phyloP scores from a whole-genome alignment of 2,888 invertebrate genomes.

The Reticulitermes lucifugus region DNA sequence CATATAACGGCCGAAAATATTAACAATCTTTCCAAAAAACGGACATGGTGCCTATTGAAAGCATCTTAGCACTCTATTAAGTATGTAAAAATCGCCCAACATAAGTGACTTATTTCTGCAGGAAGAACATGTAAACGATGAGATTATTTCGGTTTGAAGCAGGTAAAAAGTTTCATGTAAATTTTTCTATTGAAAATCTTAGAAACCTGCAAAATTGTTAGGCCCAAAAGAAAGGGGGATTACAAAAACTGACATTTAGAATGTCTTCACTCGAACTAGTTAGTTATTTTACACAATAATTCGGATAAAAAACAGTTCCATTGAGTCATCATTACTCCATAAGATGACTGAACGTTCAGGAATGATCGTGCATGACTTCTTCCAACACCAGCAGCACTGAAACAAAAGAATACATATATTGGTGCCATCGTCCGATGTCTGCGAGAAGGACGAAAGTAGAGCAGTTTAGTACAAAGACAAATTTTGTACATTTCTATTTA shows the following conservation, averaged over 20 bases:
- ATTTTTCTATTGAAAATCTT: neutral
- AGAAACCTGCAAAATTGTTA: neutral
- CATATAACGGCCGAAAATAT: too few species aligned
- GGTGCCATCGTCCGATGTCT: too few species aligned
- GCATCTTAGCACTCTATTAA: too few species aligned
- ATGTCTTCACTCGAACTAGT: neutral
- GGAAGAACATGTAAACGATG: neutral
- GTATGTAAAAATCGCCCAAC: neutral
- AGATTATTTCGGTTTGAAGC: neutral
- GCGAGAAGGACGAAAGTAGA: too few species aligned
- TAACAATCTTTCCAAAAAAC: too few species aligned
- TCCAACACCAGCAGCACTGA: neutral
- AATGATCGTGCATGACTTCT: neutral
- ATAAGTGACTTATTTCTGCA: neutral
- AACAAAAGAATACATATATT: neutral
- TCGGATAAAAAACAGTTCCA: neutral
- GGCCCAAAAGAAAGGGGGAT: neutral
- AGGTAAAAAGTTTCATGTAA: neutral
- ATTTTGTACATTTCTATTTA: too few species aligned
- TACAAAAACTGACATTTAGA: neutral
- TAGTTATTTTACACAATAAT: constrained; percentile 12
- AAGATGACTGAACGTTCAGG: neutral
- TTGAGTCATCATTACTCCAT: neutral
- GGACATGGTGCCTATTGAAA: too few species aligned
- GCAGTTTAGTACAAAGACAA: too few species aligned